Base-by-base conservation (phyloP, 2,888 invertebrate genomes). In the Ormyrus nitidulus region DNA sequence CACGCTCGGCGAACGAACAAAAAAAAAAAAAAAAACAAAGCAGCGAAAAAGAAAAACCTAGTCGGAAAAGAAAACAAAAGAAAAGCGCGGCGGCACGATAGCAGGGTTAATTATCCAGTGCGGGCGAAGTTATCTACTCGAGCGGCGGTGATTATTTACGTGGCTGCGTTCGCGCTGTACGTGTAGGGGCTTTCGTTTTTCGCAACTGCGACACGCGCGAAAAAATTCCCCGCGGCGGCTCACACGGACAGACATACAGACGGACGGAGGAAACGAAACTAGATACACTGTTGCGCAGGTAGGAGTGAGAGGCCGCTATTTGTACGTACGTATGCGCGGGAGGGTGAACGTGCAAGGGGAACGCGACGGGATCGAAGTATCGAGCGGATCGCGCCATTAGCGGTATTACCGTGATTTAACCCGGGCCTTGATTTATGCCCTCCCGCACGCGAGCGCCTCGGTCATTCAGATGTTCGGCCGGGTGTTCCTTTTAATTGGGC, bases 151-250 rank as follows among this genome's bases (percentile, higher is more conserved):
- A 73, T 78, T 78, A 73, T 78, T 68, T 78, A 73, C 73, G 56
- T 66, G 78, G 61, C 49, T 68, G 62, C 56, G 44, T 68, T 78
- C 46, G 58, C 51, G 48, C 34, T 44, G 66, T 19, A 19, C 19
- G 19, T 19, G 19, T 19, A 19, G 73, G 73, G 70, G 71, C 75
- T 80, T 77, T 76, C 77, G 69, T 73, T 80, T 80, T 80, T 76
- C 80, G 80, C 74, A 80, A 80, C 66, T 19, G 66, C 64, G 62
- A 61, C 62, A 61, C 61, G 61, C 54, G 51, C 46, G 56, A 53
- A 65, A 78, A 71, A 59, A 59, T 78, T 72, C 69, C 70, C 59
- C 51, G 48, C 68, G 44, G 44, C 54, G 61, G 34, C 34, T 34
- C 65, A 53, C 13, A 48, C 62, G 46, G 9, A 59, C 44, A 5